These are phyloP conservation scores for Camponotus fellah DNA, from an alignment of 2,888 invertebrate genomes.

Conservation along the genomic window DNA sequence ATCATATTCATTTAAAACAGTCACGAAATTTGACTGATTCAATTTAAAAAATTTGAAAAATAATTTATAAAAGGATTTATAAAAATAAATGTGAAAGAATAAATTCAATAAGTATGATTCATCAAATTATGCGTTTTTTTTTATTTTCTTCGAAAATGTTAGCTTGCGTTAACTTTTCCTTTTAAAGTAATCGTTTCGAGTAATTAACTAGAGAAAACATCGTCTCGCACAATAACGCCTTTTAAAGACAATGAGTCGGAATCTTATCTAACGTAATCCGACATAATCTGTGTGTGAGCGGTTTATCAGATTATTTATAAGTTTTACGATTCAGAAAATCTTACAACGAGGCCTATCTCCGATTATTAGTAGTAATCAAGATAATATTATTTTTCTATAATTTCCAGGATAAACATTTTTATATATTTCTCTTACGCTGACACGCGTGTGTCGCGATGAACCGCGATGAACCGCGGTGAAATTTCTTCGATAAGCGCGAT, in stretches of 20 bases:
- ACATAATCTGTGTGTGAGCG: background rate
- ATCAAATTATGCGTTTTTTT: background rate
- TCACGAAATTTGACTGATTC: conserved; percentile 6
- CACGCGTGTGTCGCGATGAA: background rate
- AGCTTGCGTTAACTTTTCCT: background rate
- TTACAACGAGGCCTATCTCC: background rate
- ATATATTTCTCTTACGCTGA: no score
- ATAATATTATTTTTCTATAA: background rate
- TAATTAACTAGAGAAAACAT: background rate
- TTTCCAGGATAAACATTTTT: background rate
- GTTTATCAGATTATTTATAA: background rate
- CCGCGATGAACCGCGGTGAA: background rate
- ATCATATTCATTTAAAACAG: background rate
- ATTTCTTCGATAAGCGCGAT: conserved; percentile 14
- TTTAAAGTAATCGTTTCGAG: background rate
- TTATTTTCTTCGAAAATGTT: background rate
- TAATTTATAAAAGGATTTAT: background rate
- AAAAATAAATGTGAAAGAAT: background rate
- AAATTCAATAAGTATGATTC: background rate
- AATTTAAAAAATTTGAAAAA: background rate
- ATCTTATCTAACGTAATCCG: background rate
- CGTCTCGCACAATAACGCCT: background rate
- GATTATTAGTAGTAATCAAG: background rate
- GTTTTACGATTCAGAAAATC: background rate
- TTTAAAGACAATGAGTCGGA: background rate